Conservation (phyloP, 1,140 invertebrate genomes). For the Homalodisca vitripennis region DNA sequence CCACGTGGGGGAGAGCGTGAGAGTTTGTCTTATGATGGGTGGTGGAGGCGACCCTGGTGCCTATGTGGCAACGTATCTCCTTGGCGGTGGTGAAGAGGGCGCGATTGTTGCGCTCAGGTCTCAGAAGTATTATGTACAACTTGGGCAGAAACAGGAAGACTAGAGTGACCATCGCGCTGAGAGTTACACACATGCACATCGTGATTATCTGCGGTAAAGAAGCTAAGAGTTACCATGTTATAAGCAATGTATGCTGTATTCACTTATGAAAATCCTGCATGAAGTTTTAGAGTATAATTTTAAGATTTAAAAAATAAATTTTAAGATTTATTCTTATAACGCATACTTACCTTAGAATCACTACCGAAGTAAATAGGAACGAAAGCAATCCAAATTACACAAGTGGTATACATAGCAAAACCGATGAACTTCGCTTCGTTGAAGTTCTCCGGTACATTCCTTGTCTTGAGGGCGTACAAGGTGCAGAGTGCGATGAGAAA, state of each 20-base stretch:
- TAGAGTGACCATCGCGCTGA: constrained; percentile 74
- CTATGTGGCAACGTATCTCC: constrained; percentile 77
- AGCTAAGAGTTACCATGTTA: too few species aligned
- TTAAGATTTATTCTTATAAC: too few species aligned
- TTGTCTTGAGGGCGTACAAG: constrained; percentile 80
- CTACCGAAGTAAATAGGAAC: constrained; percentile 82
- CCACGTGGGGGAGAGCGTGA: constrained; percentile 27
- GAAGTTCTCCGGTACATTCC: constrained; percentile 87
- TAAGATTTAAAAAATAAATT: too few species aligned
- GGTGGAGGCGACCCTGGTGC: constrained; percentile 51
- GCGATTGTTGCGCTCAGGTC: constrained; percentile 76
- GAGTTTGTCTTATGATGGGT: too few species aligned
- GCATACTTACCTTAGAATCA: constrained; percentile 58
- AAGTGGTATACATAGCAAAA: constrained; percentile 86
- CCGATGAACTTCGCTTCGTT: constrained; percentile 84
- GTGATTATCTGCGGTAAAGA: constrained; percentile 59
- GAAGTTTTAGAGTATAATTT: too few species aligned
- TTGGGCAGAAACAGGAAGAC: constrained; percentile 77
- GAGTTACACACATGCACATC: constrained; percentile 67
- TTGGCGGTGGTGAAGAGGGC: constrained; percentile 76
- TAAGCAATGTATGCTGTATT: too few species aligned
- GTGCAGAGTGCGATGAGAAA: constrained; percentile 78
- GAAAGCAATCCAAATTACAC: constrained; percentile 88
- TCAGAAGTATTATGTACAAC: constrained; percentile 73
- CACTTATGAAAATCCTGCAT: too few species aligned